These are phyloP conservation scores for Andrena camellia DNA, from an alignment of 2,888 invertebrate genomes.

Conservation along the genomic window DNA sequence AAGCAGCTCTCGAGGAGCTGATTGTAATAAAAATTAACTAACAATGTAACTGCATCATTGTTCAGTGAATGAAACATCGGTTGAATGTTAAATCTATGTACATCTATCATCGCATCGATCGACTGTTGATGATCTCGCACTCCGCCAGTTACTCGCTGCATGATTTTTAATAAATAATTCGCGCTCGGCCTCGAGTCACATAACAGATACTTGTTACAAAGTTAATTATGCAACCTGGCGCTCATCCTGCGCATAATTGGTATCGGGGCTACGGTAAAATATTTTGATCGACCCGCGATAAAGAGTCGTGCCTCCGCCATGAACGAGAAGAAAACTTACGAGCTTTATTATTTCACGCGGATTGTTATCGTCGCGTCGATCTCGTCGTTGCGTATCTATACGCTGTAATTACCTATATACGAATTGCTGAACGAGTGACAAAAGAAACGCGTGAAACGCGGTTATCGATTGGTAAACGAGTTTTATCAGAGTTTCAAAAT, in stretches of 20 bases:
- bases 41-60: not conserved
- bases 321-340: not conserved
- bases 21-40: not conserved
- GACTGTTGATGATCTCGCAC: not conserved
- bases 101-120: not conserved
- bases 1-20: not conserved
- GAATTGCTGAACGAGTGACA: constrained; percentile 2
- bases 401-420: too few relatives aligned
- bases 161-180: constrained; percentile 14
- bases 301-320: not conserved
- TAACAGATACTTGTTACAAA: not conserved
- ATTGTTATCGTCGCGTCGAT: not conserved
- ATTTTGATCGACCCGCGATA: not conserved
- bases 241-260: not conserved
- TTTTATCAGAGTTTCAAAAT: constrained; percentile 9
- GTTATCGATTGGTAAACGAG: not conserved
- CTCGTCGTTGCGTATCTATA: not conserved
- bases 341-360: not conserved
- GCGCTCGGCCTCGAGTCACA: not conserved
- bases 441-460: not conserved
- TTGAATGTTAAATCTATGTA: not conserved
- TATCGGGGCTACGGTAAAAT: not conserved
- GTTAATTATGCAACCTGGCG: constrained; percentile 1
- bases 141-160: not conserved
- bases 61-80: not conserved